Percentiles rank a stretch among this genome's conserved stretches.
Evolutionary conservation across 2,797 vertebrate genomes (phyloP).

Genomic region (Toxotes lorentzi): DNA sequence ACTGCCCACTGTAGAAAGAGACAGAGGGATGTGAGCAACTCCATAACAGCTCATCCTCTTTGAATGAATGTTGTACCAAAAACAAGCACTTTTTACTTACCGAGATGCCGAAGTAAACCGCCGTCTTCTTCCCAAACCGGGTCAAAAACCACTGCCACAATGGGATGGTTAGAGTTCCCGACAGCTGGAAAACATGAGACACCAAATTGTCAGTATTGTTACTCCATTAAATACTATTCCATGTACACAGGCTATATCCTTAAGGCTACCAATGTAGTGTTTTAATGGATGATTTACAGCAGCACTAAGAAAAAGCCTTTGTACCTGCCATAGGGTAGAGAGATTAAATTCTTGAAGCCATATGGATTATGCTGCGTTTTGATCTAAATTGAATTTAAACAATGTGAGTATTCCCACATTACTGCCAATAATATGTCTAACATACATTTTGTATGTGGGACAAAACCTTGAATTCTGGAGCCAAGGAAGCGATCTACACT

Average conservation of each 20-base stretch:
- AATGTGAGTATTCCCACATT: neutral
- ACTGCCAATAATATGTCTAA: neutral
- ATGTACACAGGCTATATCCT: neutral
- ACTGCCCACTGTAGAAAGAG: constrained; percentile 87
- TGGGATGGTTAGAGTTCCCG: constrained; percentile 92
- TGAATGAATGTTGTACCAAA: neutral
- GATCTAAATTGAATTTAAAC: neutral
- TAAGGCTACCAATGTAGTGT: neutral
- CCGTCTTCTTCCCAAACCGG: constrained; percentile 93
- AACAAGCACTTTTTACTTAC: constrained; percentile 80
- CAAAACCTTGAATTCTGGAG: constrained; percentile 1
- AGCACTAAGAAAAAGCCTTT: neutral
- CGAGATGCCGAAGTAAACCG: constrained; percentile 90
- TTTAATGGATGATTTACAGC: neutral
- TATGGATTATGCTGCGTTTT: neutral
- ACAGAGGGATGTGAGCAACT: neutral
- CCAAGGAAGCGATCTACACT: neutral
- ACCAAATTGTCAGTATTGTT: neutral
- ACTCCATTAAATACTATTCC: neutral
- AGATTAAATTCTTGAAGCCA: neutral
- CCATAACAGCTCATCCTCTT: neutral
- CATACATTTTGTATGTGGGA: neutral
- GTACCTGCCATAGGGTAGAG: neutral
- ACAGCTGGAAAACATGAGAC: constrained; percentile 78
- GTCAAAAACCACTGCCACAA: constrained; percentile 97